phyloP scores from a whole-genome alignment of 2,888 invertebrate genomes.

The Phoenoteleia sp. region DNA sequence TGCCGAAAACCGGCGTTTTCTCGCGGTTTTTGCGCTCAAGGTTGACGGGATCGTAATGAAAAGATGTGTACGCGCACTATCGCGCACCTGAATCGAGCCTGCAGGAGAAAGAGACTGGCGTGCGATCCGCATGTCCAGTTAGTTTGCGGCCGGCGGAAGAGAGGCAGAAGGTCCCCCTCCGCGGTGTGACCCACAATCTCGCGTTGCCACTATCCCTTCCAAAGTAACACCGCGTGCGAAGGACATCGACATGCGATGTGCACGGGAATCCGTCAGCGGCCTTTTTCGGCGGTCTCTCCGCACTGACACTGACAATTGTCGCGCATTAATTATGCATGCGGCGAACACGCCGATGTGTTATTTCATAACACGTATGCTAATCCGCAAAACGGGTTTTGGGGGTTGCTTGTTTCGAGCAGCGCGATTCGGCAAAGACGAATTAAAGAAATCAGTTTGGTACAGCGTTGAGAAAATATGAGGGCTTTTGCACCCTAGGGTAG shows the following conservation, averaged over 20 bases:
- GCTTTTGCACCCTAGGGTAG: too few species aligned
- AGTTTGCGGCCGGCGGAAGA: slow-evolving; percentile 82
- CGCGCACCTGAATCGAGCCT: slow-evolving; percentile 81
- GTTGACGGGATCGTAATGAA: background rate
- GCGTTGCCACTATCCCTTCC: slow-evolving; percentile 74
- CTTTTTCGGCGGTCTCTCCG: slow-evolving; percentile 49
- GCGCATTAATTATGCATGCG: slow-evolving; percentile 47
- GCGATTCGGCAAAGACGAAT: too few species aligned
- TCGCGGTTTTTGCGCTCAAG: background rate
- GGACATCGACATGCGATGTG: slow-evolving; percentile 68
- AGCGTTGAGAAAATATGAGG: too few species aligned
- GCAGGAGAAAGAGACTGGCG: slow-evolving; percentile 83
- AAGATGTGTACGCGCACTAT: background rate
- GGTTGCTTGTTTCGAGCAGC: background rate
- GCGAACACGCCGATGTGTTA: slow-evolving; percentile 22
- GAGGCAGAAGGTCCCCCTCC: slow-evolving; percentile 82
- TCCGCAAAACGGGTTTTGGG: slow-evolving; percentile 28
- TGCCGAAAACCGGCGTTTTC: background rate
- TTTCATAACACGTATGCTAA: slow-evolving; percentile 51
- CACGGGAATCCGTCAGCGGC: slow-evolving; percentile 5
- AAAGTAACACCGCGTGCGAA: slow-evolving; percentile 60
- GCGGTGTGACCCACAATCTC: slow-evolving; percentile 85
- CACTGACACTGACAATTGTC: slow-evolving; percentile 60
- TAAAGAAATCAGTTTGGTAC: too few species aligned
- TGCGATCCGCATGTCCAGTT: slow-evolving; percentile 84